phyloP scores from a whole-genome alignment of 1,140 invertebrate species.

The Pseudomyrmex sp. region DNA sequence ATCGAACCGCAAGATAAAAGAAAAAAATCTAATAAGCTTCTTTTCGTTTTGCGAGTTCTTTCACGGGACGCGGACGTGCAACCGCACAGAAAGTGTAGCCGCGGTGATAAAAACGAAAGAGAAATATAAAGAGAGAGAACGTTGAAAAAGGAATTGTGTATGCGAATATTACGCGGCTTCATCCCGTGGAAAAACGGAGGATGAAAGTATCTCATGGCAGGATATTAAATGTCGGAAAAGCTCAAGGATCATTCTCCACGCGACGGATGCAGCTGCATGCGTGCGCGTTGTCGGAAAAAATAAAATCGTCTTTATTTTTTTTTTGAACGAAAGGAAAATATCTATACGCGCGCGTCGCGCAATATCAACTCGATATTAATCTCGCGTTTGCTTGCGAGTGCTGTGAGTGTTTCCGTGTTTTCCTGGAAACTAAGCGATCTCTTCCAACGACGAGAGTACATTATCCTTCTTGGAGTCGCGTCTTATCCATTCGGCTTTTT shows the following conservation, averaged over 20 bases:
- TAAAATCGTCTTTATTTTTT: neutral
- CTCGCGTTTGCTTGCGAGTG: neutral
- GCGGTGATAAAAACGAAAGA: neutral
- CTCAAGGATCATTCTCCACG: neutral
- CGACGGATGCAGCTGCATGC: neutral
- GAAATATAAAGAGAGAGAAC: constrained; percentile 1
- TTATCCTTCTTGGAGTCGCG: neutral
- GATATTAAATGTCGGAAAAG: constrained; percentile 41
- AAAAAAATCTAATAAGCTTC: constrained; percentile 27
- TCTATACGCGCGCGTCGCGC: neutral
- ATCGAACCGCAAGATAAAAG: constrained; percentile 8
- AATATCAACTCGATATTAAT: constrained; percentile 29
- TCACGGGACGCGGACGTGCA: neutral
- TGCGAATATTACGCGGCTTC: neutral
- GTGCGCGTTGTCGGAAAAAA: constrained; percentile 10
- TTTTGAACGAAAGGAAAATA: neutral
- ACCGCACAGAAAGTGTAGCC: neutral
- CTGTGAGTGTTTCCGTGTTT: neutral
- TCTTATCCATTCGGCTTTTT: constrained; percentile 1
- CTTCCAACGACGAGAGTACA: neutral
- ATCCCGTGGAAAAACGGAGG: neutral
- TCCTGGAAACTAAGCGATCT: neutral
- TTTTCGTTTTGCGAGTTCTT: neutral
- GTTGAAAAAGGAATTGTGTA: neutral
- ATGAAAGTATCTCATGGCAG: constrained; percentile 23